Conservation (phyloP, 2,113 vertebrate species). For the Lanius collurio region DNA sequence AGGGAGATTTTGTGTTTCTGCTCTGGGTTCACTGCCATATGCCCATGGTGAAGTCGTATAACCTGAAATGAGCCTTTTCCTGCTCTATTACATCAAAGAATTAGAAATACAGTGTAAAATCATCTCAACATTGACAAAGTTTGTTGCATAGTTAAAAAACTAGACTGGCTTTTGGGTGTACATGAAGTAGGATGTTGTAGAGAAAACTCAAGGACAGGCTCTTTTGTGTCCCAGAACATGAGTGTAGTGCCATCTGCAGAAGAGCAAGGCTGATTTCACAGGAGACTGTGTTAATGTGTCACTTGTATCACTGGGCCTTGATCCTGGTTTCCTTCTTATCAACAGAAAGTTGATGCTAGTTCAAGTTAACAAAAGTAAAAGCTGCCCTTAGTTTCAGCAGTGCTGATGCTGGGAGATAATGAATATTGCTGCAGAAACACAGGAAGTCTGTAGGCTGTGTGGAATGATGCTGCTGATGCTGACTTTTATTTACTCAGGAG, state of each 20-base stretch:
- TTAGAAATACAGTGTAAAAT: neutral
- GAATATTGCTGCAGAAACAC: neutral
- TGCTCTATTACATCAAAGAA: neutral
- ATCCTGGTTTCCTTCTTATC: neutral
- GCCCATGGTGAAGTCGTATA: neutral
- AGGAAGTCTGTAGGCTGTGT: neutral
- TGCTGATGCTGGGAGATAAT: neutral
- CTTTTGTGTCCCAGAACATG: neutral
- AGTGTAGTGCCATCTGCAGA: neutral
- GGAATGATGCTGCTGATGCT: neutral
- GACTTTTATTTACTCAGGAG: neutral
- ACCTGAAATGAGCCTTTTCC: neutral
- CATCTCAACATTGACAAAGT: neutral
- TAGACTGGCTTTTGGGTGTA: neutral
- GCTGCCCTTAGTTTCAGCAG: neutral
- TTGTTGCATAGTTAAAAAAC: neutral
- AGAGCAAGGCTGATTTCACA: neutral
- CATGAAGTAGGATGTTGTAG: neutral
- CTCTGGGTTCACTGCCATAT: constrained; percentile 1
- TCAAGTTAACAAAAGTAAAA: constrained; percentile 7
- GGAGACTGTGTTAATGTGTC: neutral
- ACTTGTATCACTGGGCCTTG: neutral
- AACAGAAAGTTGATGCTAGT: neutral
- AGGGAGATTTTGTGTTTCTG: neutral
- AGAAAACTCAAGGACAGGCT: neutral